A percentile compares a stretch with the other conserved stretches of the same genome.
Evolutionary conservation across 2,113 vertebrate species (phyloP).

Genomic region (Percina caprodes): DNA sequence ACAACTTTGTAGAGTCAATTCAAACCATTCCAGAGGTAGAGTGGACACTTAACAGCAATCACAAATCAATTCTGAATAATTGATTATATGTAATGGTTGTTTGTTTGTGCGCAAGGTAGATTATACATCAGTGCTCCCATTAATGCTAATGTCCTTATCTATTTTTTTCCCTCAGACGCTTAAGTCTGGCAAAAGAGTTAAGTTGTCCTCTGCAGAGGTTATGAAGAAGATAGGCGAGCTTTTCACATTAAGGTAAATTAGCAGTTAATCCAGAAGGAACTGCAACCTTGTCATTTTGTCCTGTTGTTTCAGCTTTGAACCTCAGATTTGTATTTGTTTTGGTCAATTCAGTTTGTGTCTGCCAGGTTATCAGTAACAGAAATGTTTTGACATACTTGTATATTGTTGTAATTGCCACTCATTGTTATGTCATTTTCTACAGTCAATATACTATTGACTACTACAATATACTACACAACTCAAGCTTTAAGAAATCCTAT

Average conservation of each 20-base stretch:
- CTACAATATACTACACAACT: too few relatives aligned
- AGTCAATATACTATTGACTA: background rate
- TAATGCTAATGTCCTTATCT: conserved; percentile 8
- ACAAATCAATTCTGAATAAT: conserved; percentile 21
- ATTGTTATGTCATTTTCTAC: background rate
- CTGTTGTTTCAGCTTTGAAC: background rate
- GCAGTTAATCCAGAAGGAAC: background rate
- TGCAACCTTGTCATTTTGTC: background rate
- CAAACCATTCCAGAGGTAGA: conserved; percentile 97
- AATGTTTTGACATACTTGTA: background rate
- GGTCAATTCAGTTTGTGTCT: background rate
- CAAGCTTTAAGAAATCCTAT: background rate
- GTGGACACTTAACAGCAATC: background rate
- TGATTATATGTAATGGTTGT: conserved; percentile 33
- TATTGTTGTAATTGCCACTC: background rate
- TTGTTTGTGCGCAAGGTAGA: background rate
- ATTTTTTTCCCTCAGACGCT: conserved; percentile 82
- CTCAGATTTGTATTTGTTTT: background rate
- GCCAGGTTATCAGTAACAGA: background rate
- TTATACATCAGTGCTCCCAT: background rate
- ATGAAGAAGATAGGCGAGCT: conserved; percentile 99
- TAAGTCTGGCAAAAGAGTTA: conserved; percentile 91
- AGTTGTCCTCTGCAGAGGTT: conserved; percentile 95
- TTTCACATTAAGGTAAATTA: conserved; percentile 90
- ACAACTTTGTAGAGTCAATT: conserved; percentile 97